These are phyloP conservation scores for Delia radicum DNA, from an alignment of 1,140 invertebrate genomes.

Conservation along the genomic window DNA sequence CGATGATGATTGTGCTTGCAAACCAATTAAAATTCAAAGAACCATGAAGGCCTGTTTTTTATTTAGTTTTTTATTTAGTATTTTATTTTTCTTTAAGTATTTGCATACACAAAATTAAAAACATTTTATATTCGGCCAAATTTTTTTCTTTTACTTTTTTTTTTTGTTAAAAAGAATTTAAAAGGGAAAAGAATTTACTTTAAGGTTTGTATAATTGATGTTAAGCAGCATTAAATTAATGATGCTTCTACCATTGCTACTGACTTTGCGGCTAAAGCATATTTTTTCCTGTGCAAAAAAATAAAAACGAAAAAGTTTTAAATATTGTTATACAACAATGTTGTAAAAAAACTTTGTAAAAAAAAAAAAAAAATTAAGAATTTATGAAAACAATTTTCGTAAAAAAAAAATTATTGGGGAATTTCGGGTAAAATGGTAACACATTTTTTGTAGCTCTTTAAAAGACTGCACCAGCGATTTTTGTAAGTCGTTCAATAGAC, in stretches of 20 bases:
- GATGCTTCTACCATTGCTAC: not conserved
- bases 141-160: not conserved
- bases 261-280: not conserved
- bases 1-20: not conserved
- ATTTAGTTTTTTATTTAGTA: not conserved
- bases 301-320: not conserved
- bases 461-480: too few species aligned
- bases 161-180: not conserved
- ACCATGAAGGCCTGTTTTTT: not conserved
- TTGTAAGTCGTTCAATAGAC: too few species aligned
- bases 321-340: not conserved
- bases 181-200: not conserved
- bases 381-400: too few species aligned
- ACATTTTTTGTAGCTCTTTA: too few species aligned
- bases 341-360: not conserved
- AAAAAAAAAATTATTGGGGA: too few species aligned
- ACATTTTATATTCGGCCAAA: not conserved
- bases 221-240: slow-evolving; percentile 1
- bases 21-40: slow-evolving; percentile 5
- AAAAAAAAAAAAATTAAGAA: too few species aligned
- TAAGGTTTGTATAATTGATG: not conserved
- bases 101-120: not conserved
- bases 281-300: not conserved
- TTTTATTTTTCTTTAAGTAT: not conserved
- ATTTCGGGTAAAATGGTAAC: too few species aligned